Conservation (phyloP, 2,797 vertebrate species). For the Eremophila alpestris region DNA sequence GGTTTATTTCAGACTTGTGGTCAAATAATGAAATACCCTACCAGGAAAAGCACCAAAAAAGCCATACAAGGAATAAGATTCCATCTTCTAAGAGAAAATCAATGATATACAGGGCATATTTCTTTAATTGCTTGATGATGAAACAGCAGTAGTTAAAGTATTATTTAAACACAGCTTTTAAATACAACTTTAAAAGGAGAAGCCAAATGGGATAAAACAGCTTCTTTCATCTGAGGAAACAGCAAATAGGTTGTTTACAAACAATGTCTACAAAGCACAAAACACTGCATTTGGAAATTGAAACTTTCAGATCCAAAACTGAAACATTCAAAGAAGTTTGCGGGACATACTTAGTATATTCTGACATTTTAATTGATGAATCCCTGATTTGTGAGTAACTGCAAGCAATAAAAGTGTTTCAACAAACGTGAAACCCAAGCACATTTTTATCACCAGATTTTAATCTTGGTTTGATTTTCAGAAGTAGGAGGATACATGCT, state of each 20-base stretch:
- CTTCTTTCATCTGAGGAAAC: background rate
- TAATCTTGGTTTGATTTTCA: background rate
- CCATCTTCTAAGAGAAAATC: background rate
- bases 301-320: background rate
- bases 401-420: background rate
- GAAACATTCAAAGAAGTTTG: background rate
- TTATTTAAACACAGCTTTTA: background rate
- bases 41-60: background rate
- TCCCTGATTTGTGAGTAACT: background rate
- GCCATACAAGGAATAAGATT: background rate
- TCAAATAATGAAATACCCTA: background rate
- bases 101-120: background rate
- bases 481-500: background rate
- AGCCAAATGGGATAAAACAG: background rate
- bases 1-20: background rate
- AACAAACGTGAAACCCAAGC: background rate
- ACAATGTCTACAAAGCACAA: background rate
- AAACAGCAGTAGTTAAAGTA: background rate
- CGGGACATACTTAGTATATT: background rate
- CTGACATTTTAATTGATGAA: background rate
- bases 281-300: background rate
- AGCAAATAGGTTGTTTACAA: background rate
- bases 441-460: background rate
- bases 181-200: background rate
- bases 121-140: background rate